Percentiles rank a stretch among this genome's conserved stretches.
phyloP scores from a whole-genome alignment of 2,797 vertebrate genomes.

The Pseudochaenichthys georgianus region DNA sequence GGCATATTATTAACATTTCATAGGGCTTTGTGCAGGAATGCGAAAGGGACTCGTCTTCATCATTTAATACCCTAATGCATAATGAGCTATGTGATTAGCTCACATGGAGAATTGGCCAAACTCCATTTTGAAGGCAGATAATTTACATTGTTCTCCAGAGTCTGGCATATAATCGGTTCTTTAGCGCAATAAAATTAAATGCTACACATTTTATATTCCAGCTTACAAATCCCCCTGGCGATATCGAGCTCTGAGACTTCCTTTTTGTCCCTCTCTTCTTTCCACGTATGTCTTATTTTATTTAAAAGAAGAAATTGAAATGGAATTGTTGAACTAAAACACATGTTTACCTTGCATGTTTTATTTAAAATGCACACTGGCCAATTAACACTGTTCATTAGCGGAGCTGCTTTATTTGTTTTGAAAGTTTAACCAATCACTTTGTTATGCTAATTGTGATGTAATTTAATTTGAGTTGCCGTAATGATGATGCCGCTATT shows the following conservation, averaged over 20 bases:
- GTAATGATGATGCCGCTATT: conserved; percentile 99
- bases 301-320: conserved; percentile 61
- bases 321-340: conserved; percentile 89
- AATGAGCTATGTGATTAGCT: conserved; percentile 99
- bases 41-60: conserved; percentile 97
- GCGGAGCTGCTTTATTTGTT: conserved; percentile 98
- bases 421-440: conserved; percentile 99
- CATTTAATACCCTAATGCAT: conserved; percentile 99
- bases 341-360: conserved; percentile 97
- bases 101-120: conserved; percentile 98
- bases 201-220: conserved; percentile 99
- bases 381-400: conserved; percentile 99
- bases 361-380: conserved; percentile 96
- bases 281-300: conserved; percentile 77
- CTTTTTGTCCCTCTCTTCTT: conserved; percentile 78
- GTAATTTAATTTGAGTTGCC: conserved; percentile 99
- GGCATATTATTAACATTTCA: conserved; percentile 99
- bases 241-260: conserved; percentile 78
- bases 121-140: conserved; percentile 98
- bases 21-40: conserved; percentile 99
- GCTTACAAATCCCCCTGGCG: conserved; percentile 97
- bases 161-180: conserved; percentile 98
- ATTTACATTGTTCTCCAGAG: conserved; percentile 99
- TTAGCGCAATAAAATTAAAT: conserved; percentile 99
- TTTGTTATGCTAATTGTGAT: conserved; percentile 99